Evolutionary conservation across 2,888 invertebrate genomes (phyloP).

Genomic region (Rhamphomyia laevipes): DNA sequence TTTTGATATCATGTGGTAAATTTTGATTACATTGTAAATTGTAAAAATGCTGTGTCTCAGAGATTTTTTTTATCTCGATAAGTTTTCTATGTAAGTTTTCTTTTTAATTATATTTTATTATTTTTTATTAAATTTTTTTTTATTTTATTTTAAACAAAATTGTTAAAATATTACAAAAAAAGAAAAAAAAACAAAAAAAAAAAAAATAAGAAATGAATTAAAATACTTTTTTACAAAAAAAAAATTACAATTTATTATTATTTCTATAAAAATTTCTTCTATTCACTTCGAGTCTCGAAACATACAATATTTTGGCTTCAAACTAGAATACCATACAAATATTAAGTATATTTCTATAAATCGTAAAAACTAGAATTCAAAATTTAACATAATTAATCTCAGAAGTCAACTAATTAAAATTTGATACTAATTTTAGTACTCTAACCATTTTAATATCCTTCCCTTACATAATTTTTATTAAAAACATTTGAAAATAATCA

Average conservation of each 20-base stretch:
- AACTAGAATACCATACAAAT: no score
- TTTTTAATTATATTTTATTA: slow-evolving; percentile 2
- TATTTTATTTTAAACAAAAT: slow-evolving; percentile 1
- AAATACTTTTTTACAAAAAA: slow-evolving; percentile 7
- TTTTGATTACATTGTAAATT: neutral
- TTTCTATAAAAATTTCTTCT: no score
- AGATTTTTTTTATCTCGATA: slow-evolving; percentile 8
- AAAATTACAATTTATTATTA: slow-evolving; percentile 4
- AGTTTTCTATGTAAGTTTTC: slow-evolving; percentile 3
- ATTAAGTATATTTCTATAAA: no score
- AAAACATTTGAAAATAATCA: no score
- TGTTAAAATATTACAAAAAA: neutral
- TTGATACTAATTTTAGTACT: no score
- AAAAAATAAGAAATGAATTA: neutral
- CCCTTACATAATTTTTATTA: no score
- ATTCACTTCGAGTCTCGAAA: no score
- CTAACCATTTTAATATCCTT: no score
- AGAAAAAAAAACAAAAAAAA: slow-evolving; percentile 9
- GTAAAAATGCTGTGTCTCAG: slow-evolving; percentile 6
- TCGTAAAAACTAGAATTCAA: no score
- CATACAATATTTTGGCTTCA: no score
- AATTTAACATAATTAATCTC: no score
- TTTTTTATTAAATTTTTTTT: slow-evolving; percentile 7
- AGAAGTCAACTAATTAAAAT: no score
- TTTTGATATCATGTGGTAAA: neutral